Percentiles rank a stretch among this genome's conserved stretches.
phyloP scores from a whole-genome alignment of 2,888 invertebrate genomes.

The Phoenoteleia sp. region DNA sequence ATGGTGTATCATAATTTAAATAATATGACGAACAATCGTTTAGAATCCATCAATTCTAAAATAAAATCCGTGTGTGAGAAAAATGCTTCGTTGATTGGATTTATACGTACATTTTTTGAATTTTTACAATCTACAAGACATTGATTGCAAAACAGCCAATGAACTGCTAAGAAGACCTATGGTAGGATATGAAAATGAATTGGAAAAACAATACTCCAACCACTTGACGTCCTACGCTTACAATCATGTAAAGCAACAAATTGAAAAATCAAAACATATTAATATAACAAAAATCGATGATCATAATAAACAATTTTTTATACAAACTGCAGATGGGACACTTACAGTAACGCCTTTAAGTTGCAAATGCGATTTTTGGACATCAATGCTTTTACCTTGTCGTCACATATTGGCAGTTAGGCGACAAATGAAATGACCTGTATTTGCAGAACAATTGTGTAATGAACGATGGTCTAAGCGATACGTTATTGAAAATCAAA shows the following conservation, averaged over 20 bases:
- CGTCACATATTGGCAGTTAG: constrained; percentile 49
- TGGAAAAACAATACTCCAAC: neutral
- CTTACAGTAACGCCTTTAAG: neutral
- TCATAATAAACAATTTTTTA: neutral
- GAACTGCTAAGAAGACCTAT: neutral
- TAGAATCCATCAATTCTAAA: constrained; percentile 12
- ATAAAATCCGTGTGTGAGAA: too few species aligned
- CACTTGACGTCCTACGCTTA: neutral
- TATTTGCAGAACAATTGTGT: constrained; percentile 26
- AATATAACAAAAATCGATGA: neutral
- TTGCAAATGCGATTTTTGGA: constrained; percentile 41
- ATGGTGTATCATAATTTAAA: neutral
- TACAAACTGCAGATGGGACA: neutral
- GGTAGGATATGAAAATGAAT: neutral
- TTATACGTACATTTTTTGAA: too few species aligned
- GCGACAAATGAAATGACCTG: neutral
- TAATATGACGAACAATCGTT: constrained; percentile 13
- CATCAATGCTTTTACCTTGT: constrained; percentile 30
- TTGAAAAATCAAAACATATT: neutral
- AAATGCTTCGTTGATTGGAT: too few species aligned
- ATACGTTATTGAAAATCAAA: constrained; percentile 33
- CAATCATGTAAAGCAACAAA: neutral
- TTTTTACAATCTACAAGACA: too few species aligned
- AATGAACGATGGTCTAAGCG: constrained; percentile 33
- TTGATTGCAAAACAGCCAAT: neutral